These are phyloP conservation scores for Mastigias papua DNA, from an alignment of 30 jellyfish, hydroid and myxozoan species.

Conservation along the genomic window DNA sequence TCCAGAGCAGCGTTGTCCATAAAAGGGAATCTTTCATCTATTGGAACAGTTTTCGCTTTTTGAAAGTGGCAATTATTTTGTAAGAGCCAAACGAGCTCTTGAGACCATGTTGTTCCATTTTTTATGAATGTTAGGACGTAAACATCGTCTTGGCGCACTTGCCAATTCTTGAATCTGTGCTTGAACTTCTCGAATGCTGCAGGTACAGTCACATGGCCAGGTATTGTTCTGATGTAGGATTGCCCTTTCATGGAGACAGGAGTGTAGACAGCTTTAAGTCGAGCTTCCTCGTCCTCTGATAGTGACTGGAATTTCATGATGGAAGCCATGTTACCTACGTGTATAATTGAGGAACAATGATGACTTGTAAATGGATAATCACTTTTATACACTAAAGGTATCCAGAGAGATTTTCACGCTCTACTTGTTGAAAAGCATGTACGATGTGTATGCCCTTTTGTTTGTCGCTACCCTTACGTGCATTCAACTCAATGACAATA, in stretches of 20 bases:
- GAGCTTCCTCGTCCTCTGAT: not conserved
- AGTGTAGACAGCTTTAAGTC: not conserved
- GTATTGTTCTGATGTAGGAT: not conserved
- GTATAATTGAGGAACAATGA: too few species aligned
- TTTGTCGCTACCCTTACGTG: too few species aligned
- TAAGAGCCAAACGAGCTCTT: conserved; percentile 32
- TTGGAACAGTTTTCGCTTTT: not conserved
- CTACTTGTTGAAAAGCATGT: too few species aligned
- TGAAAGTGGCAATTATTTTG: not conserved
- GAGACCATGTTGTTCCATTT: conserved; percentile 71
- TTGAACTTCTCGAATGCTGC: not conserved
- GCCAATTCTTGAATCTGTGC: not conserved
- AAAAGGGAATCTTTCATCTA: not conserved
- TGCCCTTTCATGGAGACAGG: not conserved
- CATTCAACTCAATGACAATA: too few species aligned
- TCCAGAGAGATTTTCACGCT: too few species aligned
- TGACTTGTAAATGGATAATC: too few species aligned
- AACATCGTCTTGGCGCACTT: conserved; percentile 42
- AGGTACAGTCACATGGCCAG: not conserved
- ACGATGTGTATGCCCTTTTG: too few species aligned
- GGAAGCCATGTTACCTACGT: not conserved
- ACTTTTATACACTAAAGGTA: too few species aligned
- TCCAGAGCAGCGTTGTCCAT: not conserved
- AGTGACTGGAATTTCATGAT: not conserved
- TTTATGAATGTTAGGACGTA: conserved; percentile 35